Evolutionary conservation across 1,140 invertebrate species (phyloP).

Genomic region (Copidosoma floridanum): DNA sequence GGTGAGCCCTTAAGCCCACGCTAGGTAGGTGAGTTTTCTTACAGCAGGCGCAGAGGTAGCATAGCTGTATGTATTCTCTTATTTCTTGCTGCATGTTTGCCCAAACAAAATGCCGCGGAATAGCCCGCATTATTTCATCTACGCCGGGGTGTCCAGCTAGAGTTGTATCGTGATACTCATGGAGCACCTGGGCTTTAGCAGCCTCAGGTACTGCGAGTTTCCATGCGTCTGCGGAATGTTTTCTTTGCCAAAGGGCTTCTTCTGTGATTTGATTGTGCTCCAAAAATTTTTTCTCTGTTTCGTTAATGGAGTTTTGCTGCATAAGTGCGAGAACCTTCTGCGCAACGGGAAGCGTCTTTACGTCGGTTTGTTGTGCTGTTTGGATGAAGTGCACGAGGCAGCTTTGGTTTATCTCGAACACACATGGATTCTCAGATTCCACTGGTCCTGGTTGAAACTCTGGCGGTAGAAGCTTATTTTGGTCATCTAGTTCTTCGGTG

Average conservation of each 20-base stretch:
- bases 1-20: neutral
- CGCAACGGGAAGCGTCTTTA: neutral
- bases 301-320: too few relatives aligned
- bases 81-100: conserved; percentile 6
- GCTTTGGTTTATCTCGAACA: neutral
- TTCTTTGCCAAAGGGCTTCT: neutral
- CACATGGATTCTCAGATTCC: too few relatives aligned
- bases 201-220: neutral
- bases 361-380: neutral
- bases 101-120: conserved; percentile 23
- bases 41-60: neutral
- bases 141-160: conserved; percentile 29
- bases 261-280: neutral
- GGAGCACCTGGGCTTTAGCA: conserved; percentile 5
- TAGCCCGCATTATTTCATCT: conserved; percentile 27
- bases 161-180: conserved; percentile 23
- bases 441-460: too few relatives aligned
- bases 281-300: neutral
- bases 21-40: neutral
- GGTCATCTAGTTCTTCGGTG: neutral
- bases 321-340: neutral
- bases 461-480: too few relatives aligned
- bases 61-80: neutral
- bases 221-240: neutral
- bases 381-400: neutral